Percentiles rank a stretch among this genome's conserved stretches.
phyloP scores from a whole-genome alignment of 2,888 invertebrate species.

The Proisotoma minuta region DNA sequence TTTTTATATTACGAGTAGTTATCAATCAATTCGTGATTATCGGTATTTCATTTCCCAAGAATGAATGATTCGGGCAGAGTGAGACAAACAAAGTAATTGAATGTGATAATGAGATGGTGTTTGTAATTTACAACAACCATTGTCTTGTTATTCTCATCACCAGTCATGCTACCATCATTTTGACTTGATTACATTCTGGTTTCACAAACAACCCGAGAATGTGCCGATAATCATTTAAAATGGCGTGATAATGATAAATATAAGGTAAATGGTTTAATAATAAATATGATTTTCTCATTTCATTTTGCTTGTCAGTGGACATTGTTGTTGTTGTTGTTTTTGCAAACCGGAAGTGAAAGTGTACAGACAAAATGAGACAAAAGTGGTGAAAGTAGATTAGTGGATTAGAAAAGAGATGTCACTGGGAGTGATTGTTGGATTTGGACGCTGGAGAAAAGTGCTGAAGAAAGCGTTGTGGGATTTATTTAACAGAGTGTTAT shows the following conservation, averaged over 20 bases:
- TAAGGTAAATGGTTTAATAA: too few relatives aligned
- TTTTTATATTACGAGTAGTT: constrained; percentile 12
- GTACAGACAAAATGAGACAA: background rate
- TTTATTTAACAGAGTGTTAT: background rate
- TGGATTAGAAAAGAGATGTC: background rate
- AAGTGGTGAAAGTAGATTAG: background rate
- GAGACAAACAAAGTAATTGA: constrained; percentile 24
- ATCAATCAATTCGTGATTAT: constrained; percentile 16
- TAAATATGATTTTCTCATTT: too few relatives aligned
- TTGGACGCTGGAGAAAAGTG: background rate
- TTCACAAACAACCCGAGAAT: background rate
- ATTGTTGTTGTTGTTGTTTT: background rate
- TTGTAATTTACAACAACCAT: constrained; percentile 10
- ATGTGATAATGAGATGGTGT: constrained; percentile 29
- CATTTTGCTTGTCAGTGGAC: too few relatives aligned
- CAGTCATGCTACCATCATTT: background rate
- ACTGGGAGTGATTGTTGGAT: background rate
- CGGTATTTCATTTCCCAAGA: constrained; percentile 16
- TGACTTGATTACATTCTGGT: background rate
- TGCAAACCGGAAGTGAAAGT: background rate
- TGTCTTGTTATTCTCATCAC: constrained; percentile 6
- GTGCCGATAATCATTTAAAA: too few relatives aligned
- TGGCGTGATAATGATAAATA: too few relatives aligned
- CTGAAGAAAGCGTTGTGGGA: background rate
- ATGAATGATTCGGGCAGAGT: constrained; percentile 11